Conservation (phyloP, 2,888 invertebrate species). For the Aplocera efformata region DNA sequence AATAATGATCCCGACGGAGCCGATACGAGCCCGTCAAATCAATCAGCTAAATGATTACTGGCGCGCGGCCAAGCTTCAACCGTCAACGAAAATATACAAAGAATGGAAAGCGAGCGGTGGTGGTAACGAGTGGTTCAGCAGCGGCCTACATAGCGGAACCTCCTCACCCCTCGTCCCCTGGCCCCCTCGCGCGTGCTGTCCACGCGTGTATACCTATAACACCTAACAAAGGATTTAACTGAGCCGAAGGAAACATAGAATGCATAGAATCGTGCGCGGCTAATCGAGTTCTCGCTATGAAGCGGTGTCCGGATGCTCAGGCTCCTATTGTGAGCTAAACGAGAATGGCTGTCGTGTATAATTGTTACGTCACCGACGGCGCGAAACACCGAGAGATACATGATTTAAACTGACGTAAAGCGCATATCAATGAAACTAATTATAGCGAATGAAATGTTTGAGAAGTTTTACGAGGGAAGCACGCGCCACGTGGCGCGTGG, state of each 20-base stretch:
- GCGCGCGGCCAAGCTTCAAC: conserved; percentile 40
- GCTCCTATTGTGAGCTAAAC: too few species aligned
- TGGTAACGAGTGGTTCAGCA: conserved; percentile 1
- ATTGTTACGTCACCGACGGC: not conserved
- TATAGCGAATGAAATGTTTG: conserved; percentile 18
- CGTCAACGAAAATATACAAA: conserved; percentile 40
- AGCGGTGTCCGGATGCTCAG: too few species aligned
- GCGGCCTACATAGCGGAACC: not conserved
- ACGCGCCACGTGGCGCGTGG: not conserved
- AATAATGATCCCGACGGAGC: conserved; percentile 1
- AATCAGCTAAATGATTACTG: conserved; percentile 52
- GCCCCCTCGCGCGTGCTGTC: too few species aligned
- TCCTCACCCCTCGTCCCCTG: too few species aligned
- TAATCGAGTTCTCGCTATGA: too few species aligned
- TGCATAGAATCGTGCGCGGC: too few species aligned
- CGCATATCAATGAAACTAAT: conserved; percentile 24
- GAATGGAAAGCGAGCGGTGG: conserved; percentile 9
- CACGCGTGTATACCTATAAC: too few species aligned
- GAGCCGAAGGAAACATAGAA: too few species aligned
- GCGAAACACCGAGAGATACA: conserved; percentile 9
- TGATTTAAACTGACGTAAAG: conserved; percentile 21
- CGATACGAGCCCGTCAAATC: conserved; percentile 46
- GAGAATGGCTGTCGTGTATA: too few species aligned
- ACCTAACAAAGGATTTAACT: too few species aligned
- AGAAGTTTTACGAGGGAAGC: conserved; percentile 4